A percentile compares a stretch with the other conserved stretches of the same genome.
These are phyloP conservation scores for Linhomoeus sp. DNA, from an alignment of 2,888 invertebrate genomes.

Conservation along the genomic window DNA sequence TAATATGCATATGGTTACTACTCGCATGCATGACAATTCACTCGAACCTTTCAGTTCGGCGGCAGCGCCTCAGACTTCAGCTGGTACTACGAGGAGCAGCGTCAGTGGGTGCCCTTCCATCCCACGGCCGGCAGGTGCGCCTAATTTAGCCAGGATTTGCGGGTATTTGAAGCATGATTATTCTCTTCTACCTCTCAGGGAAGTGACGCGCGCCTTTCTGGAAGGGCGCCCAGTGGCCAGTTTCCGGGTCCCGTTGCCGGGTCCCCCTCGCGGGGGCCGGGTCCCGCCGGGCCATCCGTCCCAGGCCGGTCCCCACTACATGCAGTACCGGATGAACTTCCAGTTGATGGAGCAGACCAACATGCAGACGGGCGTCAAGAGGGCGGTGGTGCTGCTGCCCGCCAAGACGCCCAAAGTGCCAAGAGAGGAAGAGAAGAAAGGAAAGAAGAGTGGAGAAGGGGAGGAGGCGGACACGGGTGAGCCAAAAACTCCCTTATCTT, in stretches of 20 bases:
- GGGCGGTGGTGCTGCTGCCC: constrained; percentile 47
- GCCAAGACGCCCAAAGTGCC: no score
- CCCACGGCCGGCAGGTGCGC: constrained; percentile 49
- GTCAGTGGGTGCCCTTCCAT: constrained; percentile 55
- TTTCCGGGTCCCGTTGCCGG: constrained; percentile 43
- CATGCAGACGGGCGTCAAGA: constrained; percentile 58
- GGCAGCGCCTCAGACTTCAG: constrained; percentile 7
- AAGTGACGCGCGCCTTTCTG: constrained; percentile 57
- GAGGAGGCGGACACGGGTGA: no score
- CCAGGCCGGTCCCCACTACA: constrained; percentile 36
- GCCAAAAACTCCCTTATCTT: no score
- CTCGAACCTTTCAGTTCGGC: no score
- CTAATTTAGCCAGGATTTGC: no score
- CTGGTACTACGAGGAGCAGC: constrained; percentile 67
- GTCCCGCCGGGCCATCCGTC: constrained; percentile 49
- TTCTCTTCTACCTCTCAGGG: no score
- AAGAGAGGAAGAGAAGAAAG: no score
- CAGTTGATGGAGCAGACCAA: constrained; percentile 35
- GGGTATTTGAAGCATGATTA: no score
- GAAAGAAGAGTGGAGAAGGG: no score
- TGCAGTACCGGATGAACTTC: not conserved
- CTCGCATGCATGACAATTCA: no score
- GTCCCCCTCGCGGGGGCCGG: no score
- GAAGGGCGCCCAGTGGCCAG: constrained; percentile 47
- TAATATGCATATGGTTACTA: no score